Evolutionary conservation across 2,113 vertebrate species (phyloP).

Genomic region (Azemiops feae): DNA sequence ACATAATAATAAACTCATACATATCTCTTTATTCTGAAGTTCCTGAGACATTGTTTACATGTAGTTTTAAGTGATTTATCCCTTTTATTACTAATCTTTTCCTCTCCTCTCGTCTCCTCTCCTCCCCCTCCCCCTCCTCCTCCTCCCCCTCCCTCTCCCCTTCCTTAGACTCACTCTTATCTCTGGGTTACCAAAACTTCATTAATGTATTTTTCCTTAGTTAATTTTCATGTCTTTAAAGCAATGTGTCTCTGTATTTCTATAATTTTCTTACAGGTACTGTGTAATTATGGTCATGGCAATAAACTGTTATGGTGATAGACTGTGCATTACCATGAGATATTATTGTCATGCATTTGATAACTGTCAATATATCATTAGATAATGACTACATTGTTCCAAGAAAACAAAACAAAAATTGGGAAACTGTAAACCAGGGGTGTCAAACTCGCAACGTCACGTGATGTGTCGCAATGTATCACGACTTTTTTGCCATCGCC

Average conservation of each 20-base stretch:
- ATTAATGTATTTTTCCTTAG: neutral
- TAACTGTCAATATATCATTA: neutral
- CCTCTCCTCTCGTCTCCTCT: neutral
- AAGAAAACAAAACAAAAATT: constrained; percentile 33
- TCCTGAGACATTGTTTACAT: neutral
- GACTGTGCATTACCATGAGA: neutral
- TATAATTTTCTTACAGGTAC: neutral
- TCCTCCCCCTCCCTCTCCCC: neutral
- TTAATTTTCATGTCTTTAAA: neutral
- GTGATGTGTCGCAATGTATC: too few relatives aligned
- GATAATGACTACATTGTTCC: neutral
- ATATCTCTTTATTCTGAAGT: neutral
- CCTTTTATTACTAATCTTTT: neutral
- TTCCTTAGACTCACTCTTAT: neutral
- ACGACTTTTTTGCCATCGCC: too few relatives aligned
- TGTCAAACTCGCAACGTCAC: too few relatives aligned
- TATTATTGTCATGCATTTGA: neutral
- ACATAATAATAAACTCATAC: too few relatives aligned
- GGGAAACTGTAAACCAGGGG: constrained; percentile 21
- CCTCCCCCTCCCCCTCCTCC: neutral
- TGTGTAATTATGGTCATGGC: neutral
- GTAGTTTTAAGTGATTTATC: neutral
- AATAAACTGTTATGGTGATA: neutral
- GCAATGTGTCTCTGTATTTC: neutral
- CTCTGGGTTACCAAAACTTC: neutral